Evolutionary conservation across 2,113 vertebrate species (phyloP), one percentile per base, ranked within the genome.

Genomic region (Ophiodon elongatus): DNA sequence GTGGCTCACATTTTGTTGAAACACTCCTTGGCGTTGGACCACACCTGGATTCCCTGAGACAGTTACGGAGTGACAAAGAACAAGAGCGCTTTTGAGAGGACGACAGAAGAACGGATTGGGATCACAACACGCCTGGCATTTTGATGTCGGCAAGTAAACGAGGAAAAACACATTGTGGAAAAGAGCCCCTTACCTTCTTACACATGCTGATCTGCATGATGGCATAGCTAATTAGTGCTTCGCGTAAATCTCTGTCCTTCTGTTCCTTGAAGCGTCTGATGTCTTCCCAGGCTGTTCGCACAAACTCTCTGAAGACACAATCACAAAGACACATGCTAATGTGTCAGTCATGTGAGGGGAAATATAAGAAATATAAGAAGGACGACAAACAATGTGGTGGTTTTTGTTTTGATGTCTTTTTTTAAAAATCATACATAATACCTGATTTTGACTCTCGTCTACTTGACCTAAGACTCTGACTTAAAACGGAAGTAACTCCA

Each of bases 191-290:
- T 91, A 99, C 98, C 97, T 99, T 99, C 94, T 99, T 99, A 92
- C 98, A 99, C 97, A 99, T 97, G 92, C 97, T 97, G 86, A 99
- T 99, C 92, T 99, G 98, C 98, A 99, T 99, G 37, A 99, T 96
- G 43, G 98, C 98, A 11, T 99, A 99, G 89, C 96, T 98, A 91
- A 98, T 98, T 25, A 99, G 96, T 0, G 98, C 97, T 90, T 99
- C 98, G 76, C 96, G 97, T 85, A 99, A 87, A 86, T 99, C 98
- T 1, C 84, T 96, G 83, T 99, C 97, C 93, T 99, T 99, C 88
- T 99, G 98, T 79, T 98, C 97, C 90, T 97, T 98, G 71, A 99
- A 99, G 9, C 96, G 96, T 54, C 99, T 97, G 1, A 99, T 96
- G 91, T 99, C 98, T 52, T 95, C 91, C 98, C 98, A 99, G 68